Evolutionary conservation across 1,140 invertebrate species (phyloP), one percentile per base, ranked within the genome.

Genomic region (Lamellibrachia luymesi): DNA sequence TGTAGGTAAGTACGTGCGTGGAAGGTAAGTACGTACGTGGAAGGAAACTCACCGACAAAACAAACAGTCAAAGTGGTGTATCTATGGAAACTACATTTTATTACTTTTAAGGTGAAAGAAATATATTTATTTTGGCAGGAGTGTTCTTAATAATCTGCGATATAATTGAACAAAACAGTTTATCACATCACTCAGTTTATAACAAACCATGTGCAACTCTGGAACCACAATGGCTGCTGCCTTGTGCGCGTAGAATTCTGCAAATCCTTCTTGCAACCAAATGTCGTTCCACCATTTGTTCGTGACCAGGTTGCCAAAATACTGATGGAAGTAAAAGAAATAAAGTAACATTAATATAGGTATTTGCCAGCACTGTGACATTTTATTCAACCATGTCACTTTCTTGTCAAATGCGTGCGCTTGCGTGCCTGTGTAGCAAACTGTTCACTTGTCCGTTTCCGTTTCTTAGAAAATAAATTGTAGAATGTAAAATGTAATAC

Each of bases 141-240:
- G 1, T 38, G 38, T 38, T 38, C 38, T 0, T 38, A 38, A 51
- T 89, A 92, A 25, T 25, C 92, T 89, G 22, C 52, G 51, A 25
- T 92, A 22, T 22, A 92, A 56, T 92, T 10, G 10, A 92, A 92
- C 51, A 92, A 92, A 92, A 92, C 49, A 92, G 38, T 92, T 56
- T 38, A 38, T 38, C 38, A 38, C 38, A 38, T 38, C 38, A 38
- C 38, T 38, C 38, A 92, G 27, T 92, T 91, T 8, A 49, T 89
- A 98, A 17, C 98, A 98, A 97, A 98, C 98, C 97, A 98, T 97
- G 95, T 98, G 97, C 98, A 98, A 99, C 51, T 98, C 97, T 2
- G 98, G 97, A 95, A 98, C 97, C 90, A 98, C 97, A 51, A 97
- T 27, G 25, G 95, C 94, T 97, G 97, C 95, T 38, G 94, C 95